Conservation (phyloP, 2,113 vertebrate genomes). For the Salvelinus alpinus region DNA sequence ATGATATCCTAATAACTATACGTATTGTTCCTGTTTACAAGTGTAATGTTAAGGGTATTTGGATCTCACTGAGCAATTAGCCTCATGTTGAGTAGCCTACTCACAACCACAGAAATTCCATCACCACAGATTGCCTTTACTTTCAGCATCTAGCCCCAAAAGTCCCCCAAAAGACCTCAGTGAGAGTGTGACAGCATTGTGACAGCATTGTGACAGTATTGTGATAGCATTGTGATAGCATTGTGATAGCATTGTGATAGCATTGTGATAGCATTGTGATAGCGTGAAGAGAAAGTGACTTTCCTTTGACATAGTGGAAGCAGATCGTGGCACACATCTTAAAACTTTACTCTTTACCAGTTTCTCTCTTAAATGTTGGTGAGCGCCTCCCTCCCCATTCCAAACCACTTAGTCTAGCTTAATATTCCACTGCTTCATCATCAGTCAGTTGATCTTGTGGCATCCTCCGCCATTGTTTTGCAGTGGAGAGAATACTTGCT, state of each 20-base stretch:
- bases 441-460: slow-evolving; percentile 63
- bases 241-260: not conserved
- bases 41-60: too few species aligned
- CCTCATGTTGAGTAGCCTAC: not conserved
- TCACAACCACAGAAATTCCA: too few species aligned
- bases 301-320: slow-evolving; percentile 6
- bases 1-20: not conserved
- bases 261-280: too few species aligned
- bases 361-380: slow-evolving; percentile 20
- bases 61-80: too few species aligned
- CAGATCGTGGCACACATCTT: slow-evolving; percentile 27
- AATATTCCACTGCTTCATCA: slow-evolving; percentile 49
- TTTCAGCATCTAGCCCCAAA: too few species aligned
- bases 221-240: not conserved
- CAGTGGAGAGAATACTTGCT: slow-evolving; percentile 34
- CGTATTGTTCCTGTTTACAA: too few species aligned
- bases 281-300: not conserved
- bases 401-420: slow-evolving; percentile 4
- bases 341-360: not conserved
- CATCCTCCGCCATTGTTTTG: slow-evolving; percentile 62
- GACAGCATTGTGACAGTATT: not conserved
- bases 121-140: too few species aligned
- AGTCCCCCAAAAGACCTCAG: too few species aligned
- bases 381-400: not conserved
- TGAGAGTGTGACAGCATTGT: not conserved